phyloP scores from a whole-genome alignment of 2,797 vertebrate species.

The Phalloptychus januarius region DNA sequence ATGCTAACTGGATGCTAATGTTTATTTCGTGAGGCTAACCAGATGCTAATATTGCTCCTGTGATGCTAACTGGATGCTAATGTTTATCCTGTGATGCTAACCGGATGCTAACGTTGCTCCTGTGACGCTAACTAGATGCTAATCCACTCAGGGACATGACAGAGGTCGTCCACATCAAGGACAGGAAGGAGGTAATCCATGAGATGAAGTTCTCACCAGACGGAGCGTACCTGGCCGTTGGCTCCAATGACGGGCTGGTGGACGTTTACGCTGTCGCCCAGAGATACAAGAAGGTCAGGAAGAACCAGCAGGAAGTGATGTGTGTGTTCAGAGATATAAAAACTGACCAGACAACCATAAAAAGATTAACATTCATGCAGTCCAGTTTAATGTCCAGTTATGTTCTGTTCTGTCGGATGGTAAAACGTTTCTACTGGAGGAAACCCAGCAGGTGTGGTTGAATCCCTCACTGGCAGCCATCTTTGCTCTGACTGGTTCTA shows the following conservation, averaged over 20 bases:
- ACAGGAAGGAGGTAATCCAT: conserved; percentile 96
- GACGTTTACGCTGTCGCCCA: conserved; percentile 92
- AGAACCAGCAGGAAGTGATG: neutral
- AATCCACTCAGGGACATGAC: conserved; percentile 90
- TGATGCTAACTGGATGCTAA: too few species aligned
- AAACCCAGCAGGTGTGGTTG: neutral
- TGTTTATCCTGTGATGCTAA: too few species aligned
- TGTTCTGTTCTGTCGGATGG: neutral
- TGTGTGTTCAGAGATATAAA: too few species aligned
- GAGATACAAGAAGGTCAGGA: conserved; percentile 88
- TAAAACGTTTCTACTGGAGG: neutral
- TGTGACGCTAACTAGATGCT: neutral
- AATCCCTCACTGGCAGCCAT: neutral
- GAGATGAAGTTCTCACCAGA: conserved; percentile 98
- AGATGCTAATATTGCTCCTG: too few species aligned
- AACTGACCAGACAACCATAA: neutral
- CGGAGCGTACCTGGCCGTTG: conserved; percentile 91
- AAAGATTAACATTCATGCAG: neutral
- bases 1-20: too few species aligned
- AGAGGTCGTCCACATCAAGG: conserved; percentile 97
- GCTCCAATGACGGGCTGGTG: conserved; percentile 92
- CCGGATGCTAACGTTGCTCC: too few species aligned
- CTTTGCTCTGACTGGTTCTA: conserved; percentile 11
- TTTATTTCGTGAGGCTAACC: too few species aligned
- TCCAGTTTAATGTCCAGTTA: neutral